Evolutionary conservation across 1,140 invertebrate species (phyloP).

Genomic region (Zaprionus ornatus): DNA sequence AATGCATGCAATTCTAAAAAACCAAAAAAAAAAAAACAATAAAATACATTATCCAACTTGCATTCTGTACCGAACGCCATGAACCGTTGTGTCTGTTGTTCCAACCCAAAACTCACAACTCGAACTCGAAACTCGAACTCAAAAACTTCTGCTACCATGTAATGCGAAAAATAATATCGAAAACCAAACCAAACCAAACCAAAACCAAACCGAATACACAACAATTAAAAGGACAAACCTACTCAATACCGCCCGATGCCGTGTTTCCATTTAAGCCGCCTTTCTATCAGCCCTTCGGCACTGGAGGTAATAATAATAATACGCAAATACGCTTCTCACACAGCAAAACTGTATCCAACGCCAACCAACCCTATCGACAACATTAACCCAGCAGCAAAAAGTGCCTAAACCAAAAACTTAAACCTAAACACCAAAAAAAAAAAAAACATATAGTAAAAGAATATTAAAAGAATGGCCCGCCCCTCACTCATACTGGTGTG

Average conservation of each 20-base stretch:
- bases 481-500: slow-evolving; percentile 58
- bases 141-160: slow-evolving; percentile 50
- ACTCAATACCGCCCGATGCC: slow-evolving; percentile 85
- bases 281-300: slow-evolving; percentile 84
- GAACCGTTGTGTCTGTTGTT: slow-evolving; percentile 57
- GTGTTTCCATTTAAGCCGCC: slow-evolving; percentile 85
- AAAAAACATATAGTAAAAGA: slow-evolving; percentile 6
- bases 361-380: slow-evolving; percentile 50
- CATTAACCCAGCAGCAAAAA: slow-evolving; percentile 57
- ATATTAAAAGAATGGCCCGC: slow-evolving; percentile 18
- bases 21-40: slow-evolving; percentile 26
- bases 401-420: slow-evolving; percentile 47
- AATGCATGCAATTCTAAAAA: slow-evolving; percentile 69
- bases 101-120: slow-evolving; percentile 33
- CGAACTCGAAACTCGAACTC: not conserved
- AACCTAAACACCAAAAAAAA: slow-evolving; percentile 20
- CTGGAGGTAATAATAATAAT: slow-evolving; percentile 84
- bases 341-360: slow-evolving; percentile 21
- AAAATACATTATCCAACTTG: slow-evolving; percentile 31
- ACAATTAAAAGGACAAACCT: slow-evolving; percentile 86
- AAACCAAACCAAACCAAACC: slow-evolving; percentile 44
- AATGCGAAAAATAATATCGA: slow-evolving; percentile 70
- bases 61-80: slow-evolving; percentile 72
- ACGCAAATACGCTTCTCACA: slow-evolving; percentile 59
- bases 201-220: slow-evolving; percentile 19